Evolutionary conservation across 2,797 vertebrate species (phyloP).

Genomic region (Myotis pilosus): DNA sequence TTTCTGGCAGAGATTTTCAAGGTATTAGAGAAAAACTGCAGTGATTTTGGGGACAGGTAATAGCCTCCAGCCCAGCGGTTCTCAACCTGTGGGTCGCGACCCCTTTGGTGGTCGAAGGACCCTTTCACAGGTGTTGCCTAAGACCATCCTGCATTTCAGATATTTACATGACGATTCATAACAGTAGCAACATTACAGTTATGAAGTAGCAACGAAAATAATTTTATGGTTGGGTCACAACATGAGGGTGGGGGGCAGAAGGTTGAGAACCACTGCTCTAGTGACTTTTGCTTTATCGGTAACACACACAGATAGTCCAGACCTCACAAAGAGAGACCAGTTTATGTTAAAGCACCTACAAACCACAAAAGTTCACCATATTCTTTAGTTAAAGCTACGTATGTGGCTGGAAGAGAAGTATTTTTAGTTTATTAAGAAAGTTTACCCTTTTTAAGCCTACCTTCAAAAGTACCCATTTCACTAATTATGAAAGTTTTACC

Average conservation of each 20-base stretch:
- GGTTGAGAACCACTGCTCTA: background rate
- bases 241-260: too few relatives aligned
- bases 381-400: background rate
- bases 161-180: too few relatives aligned
- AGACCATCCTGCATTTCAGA: too few relatives aligned
- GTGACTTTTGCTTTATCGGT: background rate
- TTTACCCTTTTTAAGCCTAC: background rate
- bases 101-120: too few relatives aligned
- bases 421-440: slow-evolving; percentile 22
- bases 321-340: background rate
- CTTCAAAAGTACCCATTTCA: background rate
- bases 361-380: background rate
- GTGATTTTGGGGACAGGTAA: background rate
- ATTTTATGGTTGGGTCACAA: too few relatives aligned
- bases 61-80: background rate
- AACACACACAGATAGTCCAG: background rate
- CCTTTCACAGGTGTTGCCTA: too few relatives aligned
- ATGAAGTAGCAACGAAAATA: too few relatives aligned
- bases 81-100: too few relatives aligned
- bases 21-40: background rate
- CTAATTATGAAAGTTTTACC: background rate
- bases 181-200: too few relatives aligned
- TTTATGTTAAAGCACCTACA: background rate
- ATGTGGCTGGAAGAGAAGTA: background rate
- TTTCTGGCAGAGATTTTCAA: slow-evolving; percentile 22